Evolutionary conservation across 37 sponge, comb jelly and placozoan genomes (phyloP), one percentile per base, ranked within the genome.

Genomic region (Diacarnus erythraeanus): DNA sequence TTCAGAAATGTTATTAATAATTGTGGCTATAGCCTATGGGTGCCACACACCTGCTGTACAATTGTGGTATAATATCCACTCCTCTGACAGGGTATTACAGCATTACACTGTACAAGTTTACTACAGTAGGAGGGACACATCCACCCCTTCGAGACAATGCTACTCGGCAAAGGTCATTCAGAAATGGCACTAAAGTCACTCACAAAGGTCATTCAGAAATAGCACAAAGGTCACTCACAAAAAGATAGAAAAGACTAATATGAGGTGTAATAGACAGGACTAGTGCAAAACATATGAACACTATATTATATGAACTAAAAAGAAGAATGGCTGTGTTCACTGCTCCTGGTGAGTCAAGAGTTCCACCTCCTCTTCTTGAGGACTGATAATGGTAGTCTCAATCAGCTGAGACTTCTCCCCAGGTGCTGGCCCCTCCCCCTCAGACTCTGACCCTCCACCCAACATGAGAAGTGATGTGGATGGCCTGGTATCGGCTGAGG

Each of bases 331-430:
- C 17, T 54, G 72, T 59, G 60, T 29, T 33, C 33, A 64, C 42
- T 69, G 85, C 38, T 77, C 85, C 61, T 77, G 77, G 37, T 77
- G 69, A n/a, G 61, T 31, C 44, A 76, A 43, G 51, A 76, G 42
- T 23, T 60, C 77, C 60, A 71, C 85, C 72, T 77, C 77, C 44
- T 86, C 86, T 40, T 75, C 57, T 29, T 56, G 56, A 18, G 41
- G 42, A 40, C 71, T 71, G 20, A 54, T 23, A 3, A 56, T 54
- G 56, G 33, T 23, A 2, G 74, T 29, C 57, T 74, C 74, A 17
- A 72, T 72, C 33, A 74, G 74, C 57, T 47, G 57, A 26, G 61
- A 54, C 69, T 68, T 58, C 67, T 31, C 66, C 33, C 40, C 71
- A 39, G n/a, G 38, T 20, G 12, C 65, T 39, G 33, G 63, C 27